These are phyloP conservation scores for Agriotes lineatus DNA, from an alignment of 2,888 invertebrate species.

Conservation along the genomic window DNA sequence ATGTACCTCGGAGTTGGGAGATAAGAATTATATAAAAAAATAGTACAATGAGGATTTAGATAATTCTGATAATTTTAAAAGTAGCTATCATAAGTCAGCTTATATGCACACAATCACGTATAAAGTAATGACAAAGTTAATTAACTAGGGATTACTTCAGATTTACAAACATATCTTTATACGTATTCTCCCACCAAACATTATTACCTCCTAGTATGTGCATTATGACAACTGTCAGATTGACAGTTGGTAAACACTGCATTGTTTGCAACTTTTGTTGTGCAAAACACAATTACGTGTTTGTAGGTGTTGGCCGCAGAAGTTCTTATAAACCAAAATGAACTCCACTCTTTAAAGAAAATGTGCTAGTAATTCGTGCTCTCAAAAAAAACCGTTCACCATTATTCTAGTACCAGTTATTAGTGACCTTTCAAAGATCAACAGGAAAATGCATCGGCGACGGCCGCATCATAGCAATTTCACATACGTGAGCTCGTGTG, in stretches of 20 bases:
- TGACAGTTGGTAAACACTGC: conserved; percentile 19
- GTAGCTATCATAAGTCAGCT: too few species aligned
- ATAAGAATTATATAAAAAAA: too few species aligned
- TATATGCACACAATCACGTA: too few species aligned
- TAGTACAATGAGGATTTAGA: too few species aligned
- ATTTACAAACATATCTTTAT: too few species aligned
- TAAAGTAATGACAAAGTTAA: too few species aligned
- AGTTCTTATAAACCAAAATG: background rate
- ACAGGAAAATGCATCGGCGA: conserved; percentile 71
- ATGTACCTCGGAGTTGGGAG: too few species aligned
- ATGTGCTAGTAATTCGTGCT: background rate
- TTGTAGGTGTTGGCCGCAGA: conserved; percentile 8
- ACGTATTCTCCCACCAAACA: background rate
- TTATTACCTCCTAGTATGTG: background rate
- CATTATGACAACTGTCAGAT: background rate
- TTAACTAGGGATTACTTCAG: too few species aligned
- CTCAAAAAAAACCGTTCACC: conserved; percentile 1
- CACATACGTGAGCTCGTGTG: conserved; percentile 87
- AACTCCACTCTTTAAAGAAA: background rate
- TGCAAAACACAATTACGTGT: conserved; percentile 7
- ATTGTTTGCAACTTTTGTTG: conserved; percentile 14
- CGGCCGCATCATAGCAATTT: conserved; percentile 74
- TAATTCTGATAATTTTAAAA: too few species aligned
- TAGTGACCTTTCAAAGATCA: conserved; percentile 21
- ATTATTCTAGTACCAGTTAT: conserved; percentile 21